Base-by-base conservation (phyloP, 2,888 invertebrate species). In the Dione juno region DNA sequence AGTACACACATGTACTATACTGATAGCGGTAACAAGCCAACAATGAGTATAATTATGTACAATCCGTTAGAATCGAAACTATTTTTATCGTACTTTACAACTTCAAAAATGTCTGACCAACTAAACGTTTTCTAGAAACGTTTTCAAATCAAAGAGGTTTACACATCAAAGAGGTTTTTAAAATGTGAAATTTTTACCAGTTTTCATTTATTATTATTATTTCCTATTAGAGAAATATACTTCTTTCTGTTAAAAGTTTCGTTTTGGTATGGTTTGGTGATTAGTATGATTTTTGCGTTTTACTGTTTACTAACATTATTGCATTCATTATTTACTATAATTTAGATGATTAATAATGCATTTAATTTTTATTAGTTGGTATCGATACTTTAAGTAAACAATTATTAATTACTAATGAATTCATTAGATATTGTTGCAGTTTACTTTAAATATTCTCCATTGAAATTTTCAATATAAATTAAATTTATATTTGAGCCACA, bases 41-140 rank as follows among this genome's bases (percentile, higher is more conserved):
- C 69, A 72, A 72, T 72, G 61, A 43, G 45, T 61, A 66, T 69
- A 66, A 66, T 69, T 64, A 63, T 65, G 19, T 68, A 52, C 65
- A 45, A 66, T 40, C 52, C 58, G 58, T 58, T 58, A 64, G 50
- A 64, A 67, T 50, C 57, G 57, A 43, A 57, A 63, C 50, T 48
- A 67, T 52, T 64, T 67, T 58, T 59, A 50, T 41, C 41, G 37
- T 50, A 28, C 45, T 67, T 52, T 16, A 50, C 41, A 21, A 40
- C 21, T 21, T 21, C 28, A 50, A 41, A n/a, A 65, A 37, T n/a
- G 50, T 21, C 21, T 28, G 21, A 43, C 45, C 21, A 41, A 16
- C n/a, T 43, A 28, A 45, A 43, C 6, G 13, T 28, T 14, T 28
- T 43, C 28, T n/a, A 9, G 0, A 13, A n/a, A n/a, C n/a, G n/a